Evolutionary conservation across 2,888 invertebrate species (phyloP), one percentile per base, ranked within the genome.

Genomic region (Zaprionus lineosus): DNA sequence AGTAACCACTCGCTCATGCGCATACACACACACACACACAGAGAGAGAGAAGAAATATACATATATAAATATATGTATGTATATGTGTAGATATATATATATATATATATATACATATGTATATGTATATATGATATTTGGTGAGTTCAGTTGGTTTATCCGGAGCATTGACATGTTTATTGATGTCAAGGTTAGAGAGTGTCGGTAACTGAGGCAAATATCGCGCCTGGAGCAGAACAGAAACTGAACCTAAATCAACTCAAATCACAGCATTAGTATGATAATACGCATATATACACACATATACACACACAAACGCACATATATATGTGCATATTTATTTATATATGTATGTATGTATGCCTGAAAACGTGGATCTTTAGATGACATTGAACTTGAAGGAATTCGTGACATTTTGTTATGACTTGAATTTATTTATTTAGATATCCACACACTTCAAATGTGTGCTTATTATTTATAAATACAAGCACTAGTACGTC

Each of bases 151-250:
- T 34, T 44, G 18, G 2, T 28, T 31, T 8, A 9, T 12, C 6
- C 40, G 67, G 82, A 82, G 53, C 82, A 86, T 73, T 86, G 87
- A 87, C 87, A 86, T 79, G 70, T 79, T 84, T 74, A 86, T 86
- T 87, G 84, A 76, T 86, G 86, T 86, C 86, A 86, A 87, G 86
- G 86, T 85, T 85, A 70, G 43, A 58, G 64, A 50, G 40, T 58
- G 71, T 70, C 57, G 39, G 28, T 26, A 52, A 65, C 52, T 57
- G 36, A 57, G 48, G 44, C 56, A 44, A 57, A 50, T 43, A 41
- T 28, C 29, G 51, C 24, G 50, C 50, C 37, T 41, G 12, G 5
- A 11, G 16, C 11, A 16, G 3, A 6, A 5, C n/a, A 31, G n/a
- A 33, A 59, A 47, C 59, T 58, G 33, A 59, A 59, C 28, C 24